These are phyloP conservation scores for Danaus chrysippus DNA, from an alignment of 2,888 invertebrate species.

Conservation along the genomic window DNA sequence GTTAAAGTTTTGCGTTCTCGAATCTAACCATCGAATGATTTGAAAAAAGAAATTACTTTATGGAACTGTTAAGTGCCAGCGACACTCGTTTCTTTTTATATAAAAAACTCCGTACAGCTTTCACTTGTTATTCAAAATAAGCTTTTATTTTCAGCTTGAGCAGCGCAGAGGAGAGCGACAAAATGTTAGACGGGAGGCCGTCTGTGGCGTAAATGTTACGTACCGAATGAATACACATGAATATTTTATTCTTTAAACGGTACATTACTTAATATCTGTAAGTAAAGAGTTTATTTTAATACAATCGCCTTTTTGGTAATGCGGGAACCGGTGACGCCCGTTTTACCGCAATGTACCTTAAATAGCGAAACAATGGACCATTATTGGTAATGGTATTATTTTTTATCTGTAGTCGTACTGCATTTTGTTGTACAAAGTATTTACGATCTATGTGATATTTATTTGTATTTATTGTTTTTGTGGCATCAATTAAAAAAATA, in stretches of 20 bases:
- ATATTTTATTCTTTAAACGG: constrained; percentile 22
- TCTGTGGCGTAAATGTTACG: constrained; percentile 77
- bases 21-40: no score
- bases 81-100: not conserved
- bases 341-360: constrained; percentile 20
- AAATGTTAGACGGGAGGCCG: constrained; percentile 86
- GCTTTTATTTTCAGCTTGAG: constrained; percentile 73
- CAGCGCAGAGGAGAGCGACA: constrained; percentile 86
- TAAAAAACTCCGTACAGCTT: constrained; percentile 14
- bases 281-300: constrained; percentile 60
- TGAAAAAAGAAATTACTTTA: no score
- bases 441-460: constrained; percentile 44
- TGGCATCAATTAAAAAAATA: not conserved
- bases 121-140: constrained; percentile 22
- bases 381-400: constrained; percentile 30
- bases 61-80: not conserved
- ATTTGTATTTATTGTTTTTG: constrained; percentile 28
- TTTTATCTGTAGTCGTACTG: constrained; percentile 57
- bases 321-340: constrained; percentile 14
- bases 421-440: constrained; percentile 71
- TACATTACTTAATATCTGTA: constrained; percentile 40
- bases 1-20: no score
- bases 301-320: constrained; percentile 28
- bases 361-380: constrained; percentile 22
- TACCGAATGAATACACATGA: constrained; percentile 42